Conservation (phyloP, 2,113 vertebrate genomes). For the Prinia subflava region DNA sequence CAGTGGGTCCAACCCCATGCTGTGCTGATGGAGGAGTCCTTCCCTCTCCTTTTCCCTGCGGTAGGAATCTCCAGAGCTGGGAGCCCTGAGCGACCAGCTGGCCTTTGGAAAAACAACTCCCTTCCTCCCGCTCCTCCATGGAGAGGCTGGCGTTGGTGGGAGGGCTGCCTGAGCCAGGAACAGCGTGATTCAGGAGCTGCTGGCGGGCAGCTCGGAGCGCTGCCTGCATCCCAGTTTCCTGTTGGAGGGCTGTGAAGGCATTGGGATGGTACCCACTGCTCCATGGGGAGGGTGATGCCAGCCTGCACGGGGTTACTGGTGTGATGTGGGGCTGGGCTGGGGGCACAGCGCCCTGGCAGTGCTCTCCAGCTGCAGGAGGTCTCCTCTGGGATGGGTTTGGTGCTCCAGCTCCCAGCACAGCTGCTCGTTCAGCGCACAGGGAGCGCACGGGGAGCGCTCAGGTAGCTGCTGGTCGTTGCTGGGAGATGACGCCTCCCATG, state of each 20-base stretch:
- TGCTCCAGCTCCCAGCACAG: not conserved
- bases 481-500: not conserved
- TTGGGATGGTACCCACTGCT: rapidly evolving
- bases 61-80: not conserved
- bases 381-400: not conserved
- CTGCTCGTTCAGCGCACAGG: rapidly evolving
- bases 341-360: not conserved
- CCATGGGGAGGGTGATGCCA: rapidly evolving
- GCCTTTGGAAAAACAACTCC: constrained; percentile 40
- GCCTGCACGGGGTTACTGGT: rapidly evolving
- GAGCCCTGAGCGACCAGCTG: constrained; percentile 25
- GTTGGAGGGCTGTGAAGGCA: not conserved
- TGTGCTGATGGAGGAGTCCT: not conserved
- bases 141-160: constrained; percentile 46
- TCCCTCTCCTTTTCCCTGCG: not conserved
- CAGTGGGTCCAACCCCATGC: not conserved
- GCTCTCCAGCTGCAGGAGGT: not conserved
- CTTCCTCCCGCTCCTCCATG: not conserved
- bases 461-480: not conserved
- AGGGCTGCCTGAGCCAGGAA: constrained; percentile 61
- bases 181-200: constrained; percentile 51
- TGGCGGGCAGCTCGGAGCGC: not conserved
- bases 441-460: rapidly evolving
- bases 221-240: not conserved
- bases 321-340: not conserved